Evolutionary conservation across 1,140 invertebrate species (phyloP).

Genomic region (Panonychus citri): DNA sequence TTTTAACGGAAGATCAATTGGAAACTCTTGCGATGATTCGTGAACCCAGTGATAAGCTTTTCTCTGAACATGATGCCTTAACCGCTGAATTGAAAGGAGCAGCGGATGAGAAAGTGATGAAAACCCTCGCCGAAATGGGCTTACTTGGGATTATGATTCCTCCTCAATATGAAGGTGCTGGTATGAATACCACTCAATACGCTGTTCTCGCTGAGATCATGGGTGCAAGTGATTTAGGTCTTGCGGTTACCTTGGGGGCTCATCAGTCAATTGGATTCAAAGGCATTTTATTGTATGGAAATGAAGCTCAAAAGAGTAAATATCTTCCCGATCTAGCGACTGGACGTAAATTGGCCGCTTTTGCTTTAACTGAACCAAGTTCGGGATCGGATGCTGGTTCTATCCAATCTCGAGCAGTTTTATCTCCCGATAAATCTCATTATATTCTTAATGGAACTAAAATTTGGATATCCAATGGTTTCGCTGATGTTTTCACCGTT

Average conservation of each 20-base stretch:
- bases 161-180: slow-evolving; percentile 25
- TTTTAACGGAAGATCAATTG: slow-evolving; percentile 27
- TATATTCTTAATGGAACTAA: slow-evolving; percentile 80
- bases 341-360: slow-evolving; percentile 66
- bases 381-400: slow-evolving; percentile 59
- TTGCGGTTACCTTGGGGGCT: slow-evolving; percentile 32
- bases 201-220: slow-evolving; percentile 32
- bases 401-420: slow-evolving; percentile 28
- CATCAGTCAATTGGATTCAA: slow-evolving; percentile 38
- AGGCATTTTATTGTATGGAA: slow-evolving; percentile 78
- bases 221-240: slow-evolving; percentile 29
- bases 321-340: slow-evolving; percentile 70
- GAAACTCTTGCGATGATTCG: slow-evolving; percentile 28
- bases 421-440: slow-evolving; percentile 17
- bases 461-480: slow-evolving; percentile 86
- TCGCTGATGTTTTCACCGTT: slow-evolving; percentile 87
- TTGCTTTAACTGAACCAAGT: slow-evolving; percentile 85
- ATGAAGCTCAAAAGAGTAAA: slow-evolving; percentile 60
- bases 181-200: slow-evolving; percentile 34
- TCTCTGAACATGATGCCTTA: slow-evolving; percentile 27
- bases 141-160: slow-evolving; percentile 33
- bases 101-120: slow-evolving; percentile 25
- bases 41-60: slow-evolving; percentile 28
- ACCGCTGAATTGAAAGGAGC: slow-evolving; percentile 29
- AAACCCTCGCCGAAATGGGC: slow-evolving; percentile 26